Base-by-base conservation (phyloP, 1,140 invertebrate genomes). In the Anastatus disparis region DNA sequence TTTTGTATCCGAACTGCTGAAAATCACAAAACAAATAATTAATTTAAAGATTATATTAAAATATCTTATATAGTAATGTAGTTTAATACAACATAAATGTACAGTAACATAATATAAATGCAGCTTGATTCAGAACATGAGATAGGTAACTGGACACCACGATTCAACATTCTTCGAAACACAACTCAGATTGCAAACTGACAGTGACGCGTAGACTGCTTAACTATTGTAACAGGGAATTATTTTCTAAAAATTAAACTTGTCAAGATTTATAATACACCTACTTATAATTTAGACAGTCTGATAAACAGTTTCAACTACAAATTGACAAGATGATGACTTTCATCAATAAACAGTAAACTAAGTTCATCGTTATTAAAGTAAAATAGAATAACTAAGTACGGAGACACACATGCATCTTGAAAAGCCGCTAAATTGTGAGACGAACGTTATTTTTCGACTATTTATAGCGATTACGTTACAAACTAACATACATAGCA, bases 1-100 rank as follows among this genome's bases (percentile, higher is more conserved):
- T 83, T 88, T 29, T 77, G 74, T 55, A 81, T 73, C 44, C 67
- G 78, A 66, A 81, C 70, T 72, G 76, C 83, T 85, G 63, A 53
- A 77, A 79, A 52, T 20, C 2, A 48, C n/a, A 48, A 71, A n/a
- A n/a, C n/a, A n/a, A n/a, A n/a, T n/a, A n/a, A n/a, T n/a, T n/a
- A n/a, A n/a, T n/a, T n/a, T n/a, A n/a, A n/a, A n/a, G n/a, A n/a
- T n/a, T n/a, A n/a, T n/a, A n/a, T n/a, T n/a, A n/a, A n/a, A n/a
- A n/a, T n/a, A n/a, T n/a, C n/a, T n/a, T n/a, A n/a, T n/a, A n/a
- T n/a, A n/a, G n/a, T n/a, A n/a, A n/a, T n/a, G n/a, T n/a, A n/a
- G n/a, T n/a, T n/a, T n/a, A n/a, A n/a, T n/a, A n/a, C n/a, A n/a
- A n/a, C n/a, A n/a, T n/a, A n/a, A n/a, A n/a, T n/a, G n/a, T n/a